A percentile compares a stretch with the other conserved stretches of the same genome.
These are phyloP conservation scores for Cerastis leucographa DNA, from an alignment of 2,888 invertebrate genomes.

Conservation along the genomic window DNA sequence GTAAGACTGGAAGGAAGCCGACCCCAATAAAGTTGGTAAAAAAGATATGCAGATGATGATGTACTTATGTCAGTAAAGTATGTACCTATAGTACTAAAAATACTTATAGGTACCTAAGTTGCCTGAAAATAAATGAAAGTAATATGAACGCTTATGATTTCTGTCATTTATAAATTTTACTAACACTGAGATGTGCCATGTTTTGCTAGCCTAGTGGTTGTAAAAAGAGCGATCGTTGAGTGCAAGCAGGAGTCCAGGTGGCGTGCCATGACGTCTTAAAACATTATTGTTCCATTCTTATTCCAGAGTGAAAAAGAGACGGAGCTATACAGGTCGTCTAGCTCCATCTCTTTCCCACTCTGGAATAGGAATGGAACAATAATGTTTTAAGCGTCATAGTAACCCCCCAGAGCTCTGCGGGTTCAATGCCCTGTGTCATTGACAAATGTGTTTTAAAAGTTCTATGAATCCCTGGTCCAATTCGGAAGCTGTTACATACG, in stretches of 20 bases:
- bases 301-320: too few species aligned
- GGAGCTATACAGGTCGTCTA: too few species aligned
- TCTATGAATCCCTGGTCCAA: slow-evolving; percentile 17
- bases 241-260: background rate
- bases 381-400: too few species aligned
- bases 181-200: background rate
- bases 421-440: background rate
- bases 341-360: too few species aligned
- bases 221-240: background rate
- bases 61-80: background rate
- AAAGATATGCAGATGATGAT: too few species aligned
- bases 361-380: too few species aligned
- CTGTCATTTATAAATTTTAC: background rate
- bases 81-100: too few species aligned
- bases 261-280: too few species aligned
- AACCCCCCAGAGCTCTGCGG: background rate
- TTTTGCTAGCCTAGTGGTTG: background rate
- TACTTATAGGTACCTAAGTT: background rate
- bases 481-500: background rate
- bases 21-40: too few species aligned
- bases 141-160: background rate
- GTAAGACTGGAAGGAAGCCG: too few species aligned
- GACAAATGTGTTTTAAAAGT: background rate
- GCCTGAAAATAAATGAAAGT: background rate
- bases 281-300: too few species aligned